A percentile compares a stretch with the other conserved stretches of the same genome.
Conservation (phyloP, 2,797 vertebrate species). For the Calcarius lapponicus region DNA sequence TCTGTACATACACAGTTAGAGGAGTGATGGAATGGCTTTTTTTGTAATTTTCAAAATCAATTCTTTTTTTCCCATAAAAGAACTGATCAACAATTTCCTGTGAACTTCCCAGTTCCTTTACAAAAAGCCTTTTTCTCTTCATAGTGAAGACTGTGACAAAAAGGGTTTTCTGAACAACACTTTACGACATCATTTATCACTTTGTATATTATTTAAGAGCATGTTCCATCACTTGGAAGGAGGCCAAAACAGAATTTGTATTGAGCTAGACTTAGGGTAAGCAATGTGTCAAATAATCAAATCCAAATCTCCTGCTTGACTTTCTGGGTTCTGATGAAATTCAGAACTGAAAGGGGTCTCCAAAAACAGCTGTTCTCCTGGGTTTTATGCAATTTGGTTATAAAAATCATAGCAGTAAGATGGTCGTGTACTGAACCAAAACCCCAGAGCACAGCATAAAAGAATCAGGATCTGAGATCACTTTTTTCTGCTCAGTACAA, state of each 20-base stretch:
- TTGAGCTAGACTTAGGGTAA: neutral
- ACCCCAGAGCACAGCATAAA: neutral
- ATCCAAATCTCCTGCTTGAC: neutral
- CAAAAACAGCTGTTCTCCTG: neutral
- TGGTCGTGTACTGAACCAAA: neutral
- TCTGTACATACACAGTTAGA: rapidly evolving
- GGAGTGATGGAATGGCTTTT: neutral
- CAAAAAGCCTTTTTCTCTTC: neutral
- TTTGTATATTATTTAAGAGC: neutral
- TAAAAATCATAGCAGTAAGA: neutral
- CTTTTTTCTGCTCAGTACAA: neutral
- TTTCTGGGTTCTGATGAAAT: neutral
- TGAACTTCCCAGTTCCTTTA: neutral
- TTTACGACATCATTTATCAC: neutral
- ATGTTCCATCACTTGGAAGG: neutral
- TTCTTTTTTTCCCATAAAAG: neutral
- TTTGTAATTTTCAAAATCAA: neutral
- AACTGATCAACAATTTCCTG: neutral
- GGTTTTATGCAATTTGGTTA: neutral
- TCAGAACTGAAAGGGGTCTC: neutral
- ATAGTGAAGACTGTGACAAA: neutral
- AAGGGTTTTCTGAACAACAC: neutral
- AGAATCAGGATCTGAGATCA: neutral
- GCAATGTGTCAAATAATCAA: neutral
- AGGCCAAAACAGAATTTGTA: neutral